Evolutionary conservation across 1,140 invertebrate species (phyloP).

Genomic region (Drosophila baimaii): DNA sequence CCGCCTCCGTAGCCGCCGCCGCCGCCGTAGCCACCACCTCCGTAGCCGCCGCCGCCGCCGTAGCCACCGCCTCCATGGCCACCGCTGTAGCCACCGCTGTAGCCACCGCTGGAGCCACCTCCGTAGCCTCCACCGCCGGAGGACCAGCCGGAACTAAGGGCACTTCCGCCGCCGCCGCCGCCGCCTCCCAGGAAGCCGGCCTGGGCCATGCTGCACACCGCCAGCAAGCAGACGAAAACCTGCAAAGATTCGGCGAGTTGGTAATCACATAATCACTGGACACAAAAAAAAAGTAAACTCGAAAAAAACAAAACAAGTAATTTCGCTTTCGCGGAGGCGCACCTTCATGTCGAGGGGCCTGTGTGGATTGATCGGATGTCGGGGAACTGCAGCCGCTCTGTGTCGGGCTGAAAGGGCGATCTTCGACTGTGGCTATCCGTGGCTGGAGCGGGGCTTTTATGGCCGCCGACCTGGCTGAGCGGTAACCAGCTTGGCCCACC

Average conservation of each 20-base stretch:
- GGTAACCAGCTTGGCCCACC: slow-evolving; percentile 19
- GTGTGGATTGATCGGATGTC: slow-evolving; percentile 8
- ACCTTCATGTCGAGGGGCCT: slow-evolving; percentile 63
- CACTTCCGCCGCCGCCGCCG: slow-evolving; percentile 33
- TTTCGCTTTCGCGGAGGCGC: slow-evolving; percentile 30
- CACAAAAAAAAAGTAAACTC: slow-evolving; percentile 12
- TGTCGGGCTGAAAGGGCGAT: slow-evolving; percentile 59
- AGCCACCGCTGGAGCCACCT: no score
- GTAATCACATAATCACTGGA: slow-evolving; percentile 24
- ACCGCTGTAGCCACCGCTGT: slow-evolving; percentile 18
- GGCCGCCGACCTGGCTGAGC: slow-evolving; percentile 11
- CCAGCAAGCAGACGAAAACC: slow-evolving; percentile 79
- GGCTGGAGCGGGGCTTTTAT: slow-evolving; percentile 53
- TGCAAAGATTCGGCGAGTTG: slow-evolving; percentile 28
- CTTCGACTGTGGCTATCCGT: slow-evolving; percentile 65
- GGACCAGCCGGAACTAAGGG: slow-evolving; percentile 55
- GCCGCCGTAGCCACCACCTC: slow-evolving; percentile 20
- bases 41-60: slow-evolving; percentile 18
- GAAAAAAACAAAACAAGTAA: slow-evolving; percentile 11
- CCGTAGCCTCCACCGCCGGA: slow-evolving; percentile 45
- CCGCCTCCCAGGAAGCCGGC: slow-evolving; percentile 72
- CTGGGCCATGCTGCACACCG: slow-evolving; percentile 72
- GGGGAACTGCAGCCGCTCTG: slow-evolving; percentile 41
- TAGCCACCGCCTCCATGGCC: slow-evolving; percentile 29
- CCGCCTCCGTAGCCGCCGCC: slow-evolving; percentile 44